Evolutionary conservation across 1,140 invertebrate genomes (phyloP), one percentile per base, ranked within the genome.

Genomic region (Monomorium pharaonis): DNA sequence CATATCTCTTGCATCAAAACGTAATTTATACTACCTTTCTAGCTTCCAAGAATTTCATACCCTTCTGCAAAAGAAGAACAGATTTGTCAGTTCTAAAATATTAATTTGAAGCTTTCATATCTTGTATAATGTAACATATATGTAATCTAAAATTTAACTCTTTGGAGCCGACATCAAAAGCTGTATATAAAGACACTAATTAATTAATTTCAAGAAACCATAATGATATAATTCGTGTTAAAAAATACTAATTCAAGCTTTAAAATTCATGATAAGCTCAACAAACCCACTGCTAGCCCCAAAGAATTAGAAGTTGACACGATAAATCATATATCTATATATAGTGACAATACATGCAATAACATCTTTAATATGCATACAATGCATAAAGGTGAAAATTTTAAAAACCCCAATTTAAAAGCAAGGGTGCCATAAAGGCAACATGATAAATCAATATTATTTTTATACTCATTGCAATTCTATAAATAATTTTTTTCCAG

Each of bases 21-120:
- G 12, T 0, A 3, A 56, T 93, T 44, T 94, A 96, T 33, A 96
- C 74, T 5, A 96, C 90, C 75, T 93, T 92, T 84, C 93, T 93
- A 21, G 91, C 88, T 49, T 92, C 89, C 21, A 96, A 88, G 47
- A 96, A 87, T 47, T 93, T 91, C 62, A 93, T 42, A 75, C 96
- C 96, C 93, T 96, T 96, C 96, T 96, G 62, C 5, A 92, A 62
- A 95, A 95, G 77, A 83, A 85, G 65, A 84, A 89, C 18, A 56
- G n/a, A 47, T 33, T 10, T 6, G 24, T 76, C 60, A 60, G 10
- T 21, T 24, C 2, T 54, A 0, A 3, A 67, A 58, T 6, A 42
- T 60, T 5, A 76, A 60, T 16, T 30, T 2, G 6, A 12, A 75
- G 1, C 3, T 30, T 58, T 60, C 24, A 30, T 0, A 16, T 30